Conservation (phyloP, 2,113 vertebrate species). For the Oreotrochilus melanogaster region DNA sequence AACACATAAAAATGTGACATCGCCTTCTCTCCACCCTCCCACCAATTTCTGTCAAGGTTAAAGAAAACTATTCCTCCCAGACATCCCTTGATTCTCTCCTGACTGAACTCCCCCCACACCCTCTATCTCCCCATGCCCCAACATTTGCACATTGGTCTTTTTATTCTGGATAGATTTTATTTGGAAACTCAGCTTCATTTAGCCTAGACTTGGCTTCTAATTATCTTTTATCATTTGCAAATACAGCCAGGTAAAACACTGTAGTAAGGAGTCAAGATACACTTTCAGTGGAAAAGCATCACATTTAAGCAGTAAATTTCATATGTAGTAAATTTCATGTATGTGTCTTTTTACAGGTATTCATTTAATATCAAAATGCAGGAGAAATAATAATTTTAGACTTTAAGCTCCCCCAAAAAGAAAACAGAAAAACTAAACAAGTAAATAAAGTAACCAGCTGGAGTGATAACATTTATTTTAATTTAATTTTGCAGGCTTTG, state of each 20-base stretch:
- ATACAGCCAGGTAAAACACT: not conserved
- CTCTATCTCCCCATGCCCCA: not conserved
- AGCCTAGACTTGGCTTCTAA: not conserved
- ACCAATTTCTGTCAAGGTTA: not conserved
- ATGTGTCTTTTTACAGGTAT: not conserved
- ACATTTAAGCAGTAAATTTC: not conserved
- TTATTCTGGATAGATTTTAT: not conserved
- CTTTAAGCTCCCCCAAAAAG: not conserved
- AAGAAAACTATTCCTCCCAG: not conserved
- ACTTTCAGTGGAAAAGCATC: not conserved
- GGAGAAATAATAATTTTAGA: not conserved
- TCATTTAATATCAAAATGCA: not conserved
- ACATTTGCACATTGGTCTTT: not conserved
- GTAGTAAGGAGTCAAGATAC: not conserved
- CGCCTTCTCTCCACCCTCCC: too few relatives aligned
- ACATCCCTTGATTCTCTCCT: not conserved
- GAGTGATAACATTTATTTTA: not conserved
- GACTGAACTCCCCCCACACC: not conserved
- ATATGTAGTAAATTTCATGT: not conserved
- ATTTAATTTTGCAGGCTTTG: not conserved
- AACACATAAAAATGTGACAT: not conserved
- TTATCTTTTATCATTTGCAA: not conserved
- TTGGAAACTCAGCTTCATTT: not conserved
- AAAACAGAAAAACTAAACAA: not conserved
- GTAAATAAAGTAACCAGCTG: not conserved